These are phyloP conservation scores for Pogonomyrmex californicus DNA, from an alignment of 1,140 invertebrate genomes.

Conservation along the genomic window DNA sequence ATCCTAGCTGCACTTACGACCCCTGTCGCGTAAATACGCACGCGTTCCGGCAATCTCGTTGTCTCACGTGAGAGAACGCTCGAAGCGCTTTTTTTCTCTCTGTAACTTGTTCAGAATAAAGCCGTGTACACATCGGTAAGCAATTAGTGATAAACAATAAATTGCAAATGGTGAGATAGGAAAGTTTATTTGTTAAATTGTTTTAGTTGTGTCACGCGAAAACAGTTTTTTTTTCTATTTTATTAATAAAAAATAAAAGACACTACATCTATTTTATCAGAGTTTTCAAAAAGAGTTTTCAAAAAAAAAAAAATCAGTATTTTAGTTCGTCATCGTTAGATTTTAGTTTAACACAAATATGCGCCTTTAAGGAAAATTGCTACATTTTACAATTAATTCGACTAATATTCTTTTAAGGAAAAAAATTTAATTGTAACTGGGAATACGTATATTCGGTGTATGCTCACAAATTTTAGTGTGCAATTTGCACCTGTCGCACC, in stretches of 20 bases:
- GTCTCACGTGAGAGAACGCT: conserved; percentile 75
- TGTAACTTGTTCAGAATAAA: background rate
- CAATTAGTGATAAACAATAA: background rate
- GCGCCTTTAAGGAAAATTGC: background rate
- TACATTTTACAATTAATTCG: background rate
- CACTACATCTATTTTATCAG: background rate
- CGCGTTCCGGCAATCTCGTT: conserved; percentile 75
- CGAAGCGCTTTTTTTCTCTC: conserved; percentile 29
- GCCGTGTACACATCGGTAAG: background rate
- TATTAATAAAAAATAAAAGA: background rate
- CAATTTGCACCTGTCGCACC: conserved; percentile 8
- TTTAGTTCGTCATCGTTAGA: background rate
- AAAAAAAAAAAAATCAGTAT: too few relatives aligned
- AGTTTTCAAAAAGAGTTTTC: background rate
- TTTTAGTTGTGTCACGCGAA: background rate
- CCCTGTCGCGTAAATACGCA: conserved; percentile 69
- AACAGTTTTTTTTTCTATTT: background rate
- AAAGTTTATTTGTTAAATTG: background rate
- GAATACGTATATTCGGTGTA: background rate
- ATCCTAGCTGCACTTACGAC: conserved; percentile 11
- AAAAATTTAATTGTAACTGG: background rate
- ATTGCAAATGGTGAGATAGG: background rate
- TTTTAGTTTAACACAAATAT: background rate
- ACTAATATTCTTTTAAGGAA: background rate
- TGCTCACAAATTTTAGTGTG: background rate